A percentile compares a stretch with the other conserved stretches of the same genome.
Conservation (phyloP, 2,797 vertebrate genomes). For the Melanotaenia pygmaea region DNA sequence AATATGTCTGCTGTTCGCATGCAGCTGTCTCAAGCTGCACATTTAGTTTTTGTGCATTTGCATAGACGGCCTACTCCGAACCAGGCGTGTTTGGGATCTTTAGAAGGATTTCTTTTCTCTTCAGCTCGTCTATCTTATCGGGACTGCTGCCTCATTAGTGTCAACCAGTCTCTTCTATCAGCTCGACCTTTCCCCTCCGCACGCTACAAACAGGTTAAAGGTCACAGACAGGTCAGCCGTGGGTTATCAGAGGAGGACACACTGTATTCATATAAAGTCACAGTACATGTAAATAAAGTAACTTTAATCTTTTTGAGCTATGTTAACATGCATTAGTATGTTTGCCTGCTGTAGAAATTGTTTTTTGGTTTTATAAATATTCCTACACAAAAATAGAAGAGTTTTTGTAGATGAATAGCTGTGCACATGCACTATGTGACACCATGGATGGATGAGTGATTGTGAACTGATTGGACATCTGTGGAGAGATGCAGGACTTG, state of each 20-base stretch:
- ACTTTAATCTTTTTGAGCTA: background rate
- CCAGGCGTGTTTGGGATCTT: background rate
- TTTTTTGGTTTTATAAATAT: conserved; percentile 24
- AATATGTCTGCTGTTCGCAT: conserved; percentile 40
- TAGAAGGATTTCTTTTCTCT: conserved; percentile 28
- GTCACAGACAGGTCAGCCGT: conserved; percentile 44
- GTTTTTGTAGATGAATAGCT: conserved; percentile 18
- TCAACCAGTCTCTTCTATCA: conserved; percentile 45
- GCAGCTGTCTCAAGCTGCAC: conserved; percentile 5
- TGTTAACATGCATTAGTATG: background rate
- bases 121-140: conserved; percentile 56
- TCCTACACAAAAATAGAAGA: conserved; percentile 9
- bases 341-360: background rate
- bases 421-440: conserved; percentile 40
- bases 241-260: conserved; percentile 37
- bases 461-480: conserved; percentile 53
- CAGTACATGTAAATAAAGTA: conserved; percentile 3
- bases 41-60: background rate
- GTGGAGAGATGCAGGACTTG: conserved; percentile 45
- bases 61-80: conserved; percentile 16
- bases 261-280: conserved; percentile 1
- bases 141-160: conserved; percentile 64
- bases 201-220: conserved; percentile 42
- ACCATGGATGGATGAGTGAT: conserved; percentile 18
- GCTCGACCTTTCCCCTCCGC: conserved; percentile 43